phyloP scores from a whole-genome alignment of 2,113 vertebrate species.

The Pantherophis guttatus region DNA sequence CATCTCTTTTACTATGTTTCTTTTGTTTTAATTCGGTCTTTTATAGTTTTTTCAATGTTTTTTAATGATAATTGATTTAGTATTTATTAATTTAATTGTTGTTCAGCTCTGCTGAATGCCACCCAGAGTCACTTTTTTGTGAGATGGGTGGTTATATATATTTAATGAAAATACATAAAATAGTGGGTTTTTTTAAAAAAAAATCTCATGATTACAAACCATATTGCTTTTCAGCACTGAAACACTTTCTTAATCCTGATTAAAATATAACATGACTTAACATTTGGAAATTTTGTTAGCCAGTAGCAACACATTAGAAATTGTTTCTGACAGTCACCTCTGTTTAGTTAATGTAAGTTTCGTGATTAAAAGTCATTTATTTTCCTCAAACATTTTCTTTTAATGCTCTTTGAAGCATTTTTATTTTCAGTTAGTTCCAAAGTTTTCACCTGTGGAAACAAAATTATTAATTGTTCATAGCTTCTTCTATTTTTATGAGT shows the following conservation, averaged over 20 bases:
- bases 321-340: not conserved
- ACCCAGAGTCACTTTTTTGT: too few species aligned
- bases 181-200: not conserved
- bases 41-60: too few species aligned
- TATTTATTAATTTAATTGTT: too few species aligned
- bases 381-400: not conserved
- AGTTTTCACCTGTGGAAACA: constrained; percentile 2
- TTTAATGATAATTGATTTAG: too few species aligned
- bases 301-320: not conserved
- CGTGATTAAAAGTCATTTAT: not conserved
- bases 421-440: not conserved
- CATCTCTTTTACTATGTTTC: too few species aligned
- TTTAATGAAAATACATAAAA: too few species aligned
- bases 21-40: too few species aligned
- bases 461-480: constrained; percentile 30
- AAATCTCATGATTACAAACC: not conserved
- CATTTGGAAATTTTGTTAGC: not conserved
- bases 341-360: constrained; percentile 4
- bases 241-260: not conserved
- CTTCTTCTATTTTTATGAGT: constrained; percentile 1
- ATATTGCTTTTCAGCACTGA: not conserved
- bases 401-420: not conserved
- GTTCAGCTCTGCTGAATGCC: too few species aligned
- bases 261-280: not conserved
- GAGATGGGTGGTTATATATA: too few species aligned